Base-by-base conservation (phyloP, 2,113 vertebrate genomes). In the Dunckerocampus dactyliophorus region DNA sequence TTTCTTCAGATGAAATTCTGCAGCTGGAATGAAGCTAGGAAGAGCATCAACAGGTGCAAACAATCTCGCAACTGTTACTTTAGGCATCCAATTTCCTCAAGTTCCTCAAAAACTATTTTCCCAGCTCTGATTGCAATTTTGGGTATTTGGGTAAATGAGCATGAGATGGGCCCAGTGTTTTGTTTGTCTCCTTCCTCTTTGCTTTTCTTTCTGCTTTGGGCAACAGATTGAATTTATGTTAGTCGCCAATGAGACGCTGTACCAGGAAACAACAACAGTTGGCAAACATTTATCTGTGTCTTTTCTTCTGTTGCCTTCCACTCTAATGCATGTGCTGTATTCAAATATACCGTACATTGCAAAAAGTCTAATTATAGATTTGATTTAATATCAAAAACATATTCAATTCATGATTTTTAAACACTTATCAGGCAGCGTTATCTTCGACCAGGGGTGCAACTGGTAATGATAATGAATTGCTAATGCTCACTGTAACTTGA, bases 181-280 rank as follows among this genome's bases (percentile, higher is more conserved):
- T 91, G 88, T 91, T 90, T 91, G 87, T 87, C 80, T 77, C 86
- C 88, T 89, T 90, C 82, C 89, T 86, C 85, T 87, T 85, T 86
- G 81, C 83, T 80, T 88, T 88, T 83, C 82, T 71, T 84, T 90
- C 85, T 91, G 88, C 90, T 91, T 87, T 89, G 87, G 88, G 91
- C 86, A 79, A 84, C 83, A 84, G 88, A 91, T 85, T 88, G 80
- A 90, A 90, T 91, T 88, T 88, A 88, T 88, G 80, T 90, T 87
- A 88, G 88, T 86, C 83, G 88, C 86, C 89, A 84, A 79, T 74
- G 65, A 74, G 83, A 87, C 79, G 83, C 81, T 73, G 85, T 85
- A 87, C 71, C 82, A 89, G 85, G 74, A 85, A 83, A 88, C 81
- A n/a, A n/a, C n/a, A 75, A 84, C 80, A 89, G 75, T 85, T 80